Evolutionary conservation across 1,140 invertebrate genomes (phyloP), one percentile per base, ranked within the genome.

Genomic region (Trialeurodes vaporariorum): DNA sequence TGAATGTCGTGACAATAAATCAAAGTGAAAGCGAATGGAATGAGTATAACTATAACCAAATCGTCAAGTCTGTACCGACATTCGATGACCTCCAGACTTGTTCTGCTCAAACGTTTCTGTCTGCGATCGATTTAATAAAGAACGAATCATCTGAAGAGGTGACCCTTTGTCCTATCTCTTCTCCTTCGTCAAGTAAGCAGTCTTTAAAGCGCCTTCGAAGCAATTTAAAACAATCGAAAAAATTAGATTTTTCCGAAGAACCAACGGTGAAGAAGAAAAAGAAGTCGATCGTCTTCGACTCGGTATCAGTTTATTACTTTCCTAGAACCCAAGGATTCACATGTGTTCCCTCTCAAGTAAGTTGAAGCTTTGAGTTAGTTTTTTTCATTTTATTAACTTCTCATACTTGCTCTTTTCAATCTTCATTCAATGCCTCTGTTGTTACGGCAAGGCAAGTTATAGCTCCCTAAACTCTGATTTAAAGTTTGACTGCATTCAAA

Each of bases 221-320:
- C 73, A 84, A 79, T 75, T 72, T 86, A 61, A 83, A 86, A 76
- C 74, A 81, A 67, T 58, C 40, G 11, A 64, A 27, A 21, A 59
- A 58, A 9, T 0, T 40, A 11, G 25, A 59, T 12, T 34, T 27
- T 34, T 27, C 11, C 49, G 65, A 66, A 24, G 63, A 60, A 17
- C 65, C 69, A 22, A 23, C 25, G 12, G 27, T 61, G 2, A 72
- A 70, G 49, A 90, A 87, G 76, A 85, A 84, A 76, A 90, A 89
- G 75, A 84, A 86, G 69, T 84, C 84, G 49, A 92, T 98, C 68
- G 87, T 89, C 63, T 98, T 98, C 78, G 89, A 94, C 72, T 87
- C 87, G 71, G 94, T 98, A 0, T 95, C 92, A 25, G 93, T 98
- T 0, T 98, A 87, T 79, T 97, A 97, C 81, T 98, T 98, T 78